Percentiles rank a stretch among this genome's conserved stretches.
Conservation (phyloP, 2,113 vertebrate genomes). For the Peromyscus maniculatus region DNA sequence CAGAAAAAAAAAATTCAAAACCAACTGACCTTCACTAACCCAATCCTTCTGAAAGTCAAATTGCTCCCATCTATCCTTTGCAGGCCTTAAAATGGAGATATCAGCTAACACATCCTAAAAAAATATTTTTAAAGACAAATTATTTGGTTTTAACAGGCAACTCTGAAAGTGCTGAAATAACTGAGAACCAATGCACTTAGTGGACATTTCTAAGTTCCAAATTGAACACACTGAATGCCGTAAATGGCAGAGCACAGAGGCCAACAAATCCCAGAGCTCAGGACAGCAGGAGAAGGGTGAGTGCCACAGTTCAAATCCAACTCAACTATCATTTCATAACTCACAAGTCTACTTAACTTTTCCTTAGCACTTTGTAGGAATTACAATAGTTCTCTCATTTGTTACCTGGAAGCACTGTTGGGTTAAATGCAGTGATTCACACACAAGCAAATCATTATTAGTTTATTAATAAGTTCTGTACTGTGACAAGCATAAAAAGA, state of each 20-base stretch:
- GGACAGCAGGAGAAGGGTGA: background rate
- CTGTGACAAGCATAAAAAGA: background rate
- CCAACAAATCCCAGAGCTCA: background rate
- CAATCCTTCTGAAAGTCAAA: background rate
- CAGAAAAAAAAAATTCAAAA: background rate
- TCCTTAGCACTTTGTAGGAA: background rate
- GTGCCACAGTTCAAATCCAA: background rate
- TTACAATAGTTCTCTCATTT: background rate
- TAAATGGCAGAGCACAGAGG: background rate
- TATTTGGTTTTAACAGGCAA: slow-evolving; percentile 2
- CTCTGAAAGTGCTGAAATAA: background rate
- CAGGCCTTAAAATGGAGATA: background rate
- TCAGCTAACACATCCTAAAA: background rate
- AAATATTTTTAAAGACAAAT: slow-evolving; percentile 21
- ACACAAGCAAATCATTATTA: background rate
- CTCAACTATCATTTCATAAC: background rate
- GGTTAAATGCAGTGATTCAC: background rate
- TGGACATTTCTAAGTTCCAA: background rate
- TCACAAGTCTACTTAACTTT: background rate
- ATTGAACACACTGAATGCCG: background rate
- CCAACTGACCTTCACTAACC: background rate
- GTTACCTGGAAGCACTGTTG: background rate
- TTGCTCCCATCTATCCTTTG: background rate
- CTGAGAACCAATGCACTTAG: background rate
- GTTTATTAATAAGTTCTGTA: background rate